Base-by-base conservation (phyloP, 1,140 invertebrate genomes). In the Vanessa atalanta region DNA sequence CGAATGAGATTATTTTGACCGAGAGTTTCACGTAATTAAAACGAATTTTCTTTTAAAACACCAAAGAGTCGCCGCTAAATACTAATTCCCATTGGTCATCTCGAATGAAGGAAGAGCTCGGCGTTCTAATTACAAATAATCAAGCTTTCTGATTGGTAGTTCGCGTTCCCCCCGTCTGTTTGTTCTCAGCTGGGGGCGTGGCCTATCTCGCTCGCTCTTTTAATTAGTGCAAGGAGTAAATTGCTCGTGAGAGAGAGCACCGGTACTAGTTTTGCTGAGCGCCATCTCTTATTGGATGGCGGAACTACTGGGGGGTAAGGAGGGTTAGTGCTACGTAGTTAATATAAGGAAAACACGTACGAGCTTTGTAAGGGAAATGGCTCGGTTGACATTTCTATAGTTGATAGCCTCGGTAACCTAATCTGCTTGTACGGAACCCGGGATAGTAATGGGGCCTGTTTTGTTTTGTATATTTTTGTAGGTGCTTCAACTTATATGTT, bases 141-240 rank as follows among this genome's bases (percentile, higher is more conserved):
- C 91, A 92, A 93, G 85, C 76, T 63, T 75, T 79, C 83, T 80
- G 79, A 93, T 93, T 93, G 91, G 91, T 71, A 72, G 79, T 73
- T 68, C 68, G 63, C 37, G 72, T 79, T 83, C 86, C 88, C 89
- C 90, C 88, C 88, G 84, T 84, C 87, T 90, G 83, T 93, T 93
- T 93, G 91, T 93, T 93, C 91, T 92, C 83, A 73, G 80, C 68
- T 74, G 85, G 85, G 80, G 91, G 91, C 91, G 91, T 86, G 90
- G 91, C 79, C 76, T 86, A 67, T 83, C 87, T 86, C 88, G 85
- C 86, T 88, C 89, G 83, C 89, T 92, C 89, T 93, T 93, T 93
- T 93, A 93, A 93, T 93, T 93, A 93, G 91, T 92, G 89, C 83
- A 89, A 93, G 89, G 91, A 93, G 91, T 93, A 92, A 93, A 93